Conservation (phyloP, 2,797 vertebrate genomes). For the Pelochelys cantorii region DNA sequence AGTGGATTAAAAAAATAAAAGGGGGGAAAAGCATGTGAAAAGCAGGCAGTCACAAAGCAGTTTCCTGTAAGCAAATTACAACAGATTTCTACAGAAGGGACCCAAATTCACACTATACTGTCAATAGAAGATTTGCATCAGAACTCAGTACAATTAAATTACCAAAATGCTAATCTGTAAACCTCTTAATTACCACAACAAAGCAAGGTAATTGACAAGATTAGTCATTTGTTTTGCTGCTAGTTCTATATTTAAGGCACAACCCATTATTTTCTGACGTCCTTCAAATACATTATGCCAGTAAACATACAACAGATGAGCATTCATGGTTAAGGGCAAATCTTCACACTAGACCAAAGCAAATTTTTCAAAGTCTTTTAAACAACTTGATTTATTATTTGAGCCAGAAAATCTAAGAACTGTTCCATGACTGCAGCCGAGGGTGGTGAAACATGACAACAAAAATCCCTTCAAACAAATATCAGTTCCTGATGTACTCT, state of each 20-base stretch:
- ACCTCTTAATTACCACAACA: neutral
- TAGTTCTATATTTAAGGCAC: neutral
- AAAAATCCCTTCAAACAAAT: neutral
- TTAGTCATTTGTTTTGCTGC: neutral
- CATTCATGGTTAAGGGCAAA: neutral
- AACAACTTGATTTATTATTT: neutral
- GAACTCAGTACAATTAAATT: neutral
- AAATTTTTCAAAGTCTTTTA: neutral
- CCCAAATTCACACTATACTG: neutral
- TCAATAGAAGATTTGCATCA: neutral
- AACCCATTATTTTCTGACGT: neutral
- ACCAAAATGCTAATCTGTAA: rapidly evolving
- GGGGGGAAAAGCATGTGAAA: neutral
- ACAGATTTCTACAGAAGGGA: conserved; percentile 24
- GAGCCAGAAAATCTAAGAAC: neutral
- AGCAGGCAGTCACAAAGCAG: neutral
- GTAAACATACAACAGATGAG: neutral
- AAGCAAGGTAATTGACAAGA: neutral
- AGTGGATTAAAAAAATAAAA: neutral
- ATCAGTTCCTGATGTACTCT: neutral
- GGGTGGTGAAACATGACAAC: neutral
- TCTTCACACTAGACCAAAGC: neutral
- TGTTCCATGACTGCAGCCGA: neutral
- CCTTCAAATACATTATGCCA: neutral
- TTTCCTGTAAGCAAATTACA: neutral